Evolutionary conservation across 1,140 invertebrate species (phyloP).

Genomic region (Subanguina moxae): DNA sequence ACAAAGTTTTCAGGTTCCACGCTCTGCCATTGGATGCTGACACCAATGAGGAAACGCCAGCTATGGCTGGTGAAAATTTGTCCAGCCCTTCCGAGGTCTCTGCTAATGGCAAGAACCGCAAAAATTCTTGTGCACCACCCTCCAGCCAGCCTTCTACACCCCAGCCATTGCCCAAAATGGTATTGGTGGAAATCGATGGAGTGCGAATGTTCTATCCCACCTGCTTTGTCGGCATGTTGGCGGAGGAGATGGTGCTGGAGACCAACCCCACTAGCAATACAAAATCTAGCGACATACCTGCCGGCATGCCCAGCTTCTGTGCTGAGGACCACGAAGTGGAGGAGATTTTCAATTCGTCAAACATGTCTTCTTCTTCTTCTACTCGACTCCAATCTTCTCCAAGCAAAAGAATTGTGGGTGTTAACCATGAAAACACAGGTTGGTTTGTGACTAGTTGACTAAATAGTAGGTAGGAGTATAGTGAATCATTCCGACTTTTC

Average conservation of each 20-base stretch:
- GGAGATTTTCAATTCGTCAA: constrained; percentile 2
- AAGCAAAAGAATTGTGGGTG: no score
- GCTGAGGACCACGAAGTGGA: constrained; percentile 12
- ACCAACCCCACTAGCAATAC: background rate
- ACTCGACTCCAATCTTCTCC: no score
- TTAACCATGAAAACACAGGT: background rate
- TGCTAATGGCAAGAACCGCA: background rate
- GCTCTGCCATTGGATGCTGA: background rate
- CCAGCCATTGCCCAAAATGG: constrained; percentile 31
- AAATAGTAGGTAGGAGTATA: background rate
- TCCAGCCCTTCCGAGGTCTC: background rate
- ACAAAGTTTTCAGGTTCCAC: background rate
- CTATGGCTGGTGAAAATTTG: background rate
- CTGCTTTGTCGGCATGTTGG: constrained; percentile 36
- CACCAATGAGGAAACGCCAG: background rate
- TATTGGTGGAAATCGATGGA: constrained; percentile 44
- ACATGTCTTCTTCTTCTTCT: background rate
- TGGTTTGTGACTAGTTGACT: background rate
- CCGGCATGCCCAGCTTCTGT: background rate
- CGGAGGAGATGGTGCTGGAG: constrained; percentile 21
- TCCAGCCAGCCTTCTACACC: background rate
- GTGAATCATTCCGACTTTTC: no score
- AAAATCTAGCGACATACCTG: background rate
- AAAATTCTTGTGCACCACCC: background rate
- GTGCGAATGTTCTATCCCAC: constrained; percentile 40